phyloP scores from a whole-genome alignment of 2,888 invertebrate species.

The Troides aeacus region DNA sequence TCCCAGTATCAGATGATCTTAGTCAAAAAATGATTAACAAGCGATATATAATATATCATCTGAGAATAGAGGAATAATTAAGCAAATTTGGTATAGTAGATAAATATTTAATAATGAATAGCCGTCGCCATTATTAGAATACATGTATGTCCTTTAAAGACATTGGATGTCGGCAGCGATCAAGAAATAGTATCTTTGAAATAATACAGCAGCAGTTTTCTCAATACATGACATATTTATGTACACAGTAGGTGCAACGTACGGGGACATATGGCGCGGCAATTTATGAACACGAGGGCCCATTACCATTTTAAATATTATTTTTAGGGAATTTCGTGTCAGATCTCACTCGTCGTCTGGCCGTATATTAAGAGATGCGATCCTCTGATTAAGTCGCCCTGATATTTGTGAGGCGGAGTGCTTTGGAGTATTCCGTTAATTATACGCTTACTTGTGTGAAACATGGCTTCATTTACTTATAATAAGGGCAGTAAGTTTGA shows the following conservation, averaged over 20 bases:
- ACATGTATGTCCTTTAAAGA: constrained; percentile 3
- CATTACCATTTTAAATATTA: constrained; percentile 81
- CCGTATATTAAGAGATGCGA: constrained; percentile 78
- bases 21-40: no score
- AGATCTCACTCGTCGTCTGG: constrained; percentile 77
- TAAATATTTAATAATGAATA: neutral
- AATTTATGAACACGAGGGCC: constrained; percentile 77
- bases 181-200: constrained; percentile 52
- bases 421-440: constrained; percentile 70
- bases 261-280: constrained; percentile 76
- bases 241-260: constrained; percentile 76
- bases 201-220: constrained; percentile 63
- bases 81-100: no score
- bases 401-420: constrained; percentile 62
- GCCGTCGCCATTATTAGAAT: neutral
- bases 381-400: constrained; percentile 74
- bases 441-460: constrained; percentile 55
- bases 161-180: constrained; percentile 43
- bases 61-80: no score
- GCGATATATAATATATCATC: no score
- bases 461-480: constrained; percentile 33
- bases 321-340: constrained; percentile 81
- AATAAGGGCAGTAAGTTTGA: constrained; percentile 22
- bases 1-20: no score
- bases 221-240: constrained; percentile 79